phyloP scores from a whole-genome alignment of 2,797 vertebrate genomes.

The Phataginus tetradactyla region DNA sequence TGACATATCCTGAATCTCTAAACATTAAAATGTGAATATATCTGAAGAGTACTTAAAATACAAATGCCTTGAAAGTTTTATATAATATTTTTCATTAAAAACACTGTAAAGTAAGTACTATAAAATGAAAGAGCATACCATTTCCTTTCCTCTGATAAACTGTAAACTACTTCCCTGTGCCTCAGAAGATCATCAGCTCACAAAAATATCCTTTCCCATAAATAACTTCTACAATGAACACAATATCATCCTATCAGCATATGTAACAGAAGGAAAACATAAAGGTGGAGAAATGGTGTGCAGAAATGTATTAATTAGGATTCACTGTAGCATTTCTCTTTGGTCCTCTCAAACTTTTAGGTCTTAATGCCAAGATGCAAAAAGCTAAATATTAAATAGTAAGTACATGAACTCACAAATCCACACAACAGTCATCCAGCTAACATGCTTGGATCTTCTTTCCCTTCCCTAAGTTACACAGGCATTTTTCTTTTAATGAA shows the following conservation, averaged over 20 bases:
- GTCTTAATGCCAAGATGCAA: background rate
- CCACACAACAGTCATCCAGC: background rate
- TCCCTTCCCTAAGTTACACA: background rate
- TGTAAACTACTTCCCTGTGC: constrained; percentile 21
- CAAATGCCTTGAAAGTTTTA: background rate
- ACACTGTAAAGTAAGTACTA: background rate
- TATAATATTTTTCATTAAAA: constrained; percentile 27
- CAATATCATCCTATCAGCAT: background rate
- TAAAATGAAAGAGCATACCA: background rate
- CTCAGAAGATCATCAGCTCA: background rate
- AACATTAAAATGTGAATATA: background rate
- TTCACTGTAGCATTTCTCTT: background rate
- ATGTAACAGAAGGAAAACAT: background rate
- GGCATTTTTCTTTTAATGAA: background rate
- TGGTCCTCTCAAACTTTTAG: background rate
- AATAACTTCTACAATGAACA: constrained; percentile 19
- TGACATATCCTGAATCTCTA: background rate
- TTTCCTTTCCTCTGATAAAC: constrained; percentile 48
- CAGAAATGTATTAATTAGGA: background rate
- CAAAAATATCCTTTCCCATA: background rate
- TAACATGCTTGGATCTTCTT: background rate
- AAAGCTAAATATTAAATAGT: background rate
- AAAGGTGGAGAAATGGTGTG: background rate
- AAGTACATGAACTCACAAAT: background rate
- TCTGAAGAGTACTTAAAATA: constrained; percentile 27